A percentile compares a stretch with the other conserved stretches of the same genome.
These are phyloP conservation scores for Labrus mixtus DNA, from an alignment of 2,113 vertebrate genomes.

Conservation along the genomic window DNA sequence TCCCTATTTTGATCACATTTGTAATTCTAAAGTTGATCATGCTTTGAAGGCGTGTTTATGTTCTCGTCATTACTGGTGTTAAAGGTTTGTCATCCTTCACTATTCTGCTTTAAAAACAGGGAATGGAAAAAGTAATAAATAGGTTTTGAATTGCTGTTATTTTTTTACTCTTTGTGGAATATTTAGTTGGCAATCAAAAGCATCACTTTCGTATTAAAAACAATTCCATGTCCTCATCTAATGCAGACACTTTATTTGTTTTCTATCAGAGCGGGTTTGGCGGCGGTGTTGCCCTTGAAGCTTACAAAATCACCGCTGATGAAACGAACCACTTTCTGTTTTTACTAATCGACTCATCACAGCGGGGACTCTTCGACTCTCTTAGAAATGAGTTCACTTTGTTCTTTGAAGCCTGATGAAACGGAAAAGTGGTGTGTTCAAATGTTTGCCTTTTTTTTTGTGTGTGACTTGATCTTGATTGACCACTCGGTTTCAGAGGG, in stretches of 20 bases:
- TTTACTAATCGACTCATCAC: slow-evolving; percentile 46
- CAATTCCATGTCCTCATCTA: slow-evolving; percentile 38
- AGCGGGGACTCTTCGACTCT: slow-evolving; percentile 25
- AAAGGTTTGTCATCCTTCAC: too few species aligned
- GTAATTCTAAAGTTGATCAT: too few species aligned
- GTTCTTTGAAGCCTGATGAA: slow-evolving; percentile 16
- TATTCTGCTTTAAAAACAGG: too few species aligned
- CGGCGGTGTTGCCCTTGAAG: slow-evolving; percentile 46
- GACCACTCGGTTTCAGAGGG: slow-evolving; percentile 6
- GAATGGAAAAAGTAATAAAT: too few species aligned
- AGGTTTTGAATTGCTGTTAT: background rate
- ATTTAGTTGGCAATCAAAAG: background rate
- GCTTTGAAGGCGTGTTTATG: too few species aligned
- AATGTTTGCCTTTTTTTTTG: background rate
- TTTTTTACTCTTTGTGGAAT: slow-evolving; percentile 15
- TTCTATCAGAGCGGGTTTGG: slow-evolving; percentile 14
- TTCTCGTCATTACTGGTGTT: too few species aligned
- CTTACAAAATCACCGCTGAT: slow-evolving; percentile 10
- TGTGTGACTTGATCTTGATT: slow-evolving; percentile 18
- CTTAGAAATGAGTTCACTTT: slow-evolving; percentile 41
- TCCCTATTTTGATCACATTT: too few species aligned
- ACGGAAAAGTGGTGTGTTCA: background rate
- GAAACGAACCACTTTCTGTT: slow-evolving; percentile 29
- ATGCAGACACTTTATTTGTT: background rate
- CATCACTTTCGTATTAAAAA: background rate